phyloP scores from a whole-genome alignment of 2,797 vertebrate genomes.

The Enteromius paludinosus region DNA sequence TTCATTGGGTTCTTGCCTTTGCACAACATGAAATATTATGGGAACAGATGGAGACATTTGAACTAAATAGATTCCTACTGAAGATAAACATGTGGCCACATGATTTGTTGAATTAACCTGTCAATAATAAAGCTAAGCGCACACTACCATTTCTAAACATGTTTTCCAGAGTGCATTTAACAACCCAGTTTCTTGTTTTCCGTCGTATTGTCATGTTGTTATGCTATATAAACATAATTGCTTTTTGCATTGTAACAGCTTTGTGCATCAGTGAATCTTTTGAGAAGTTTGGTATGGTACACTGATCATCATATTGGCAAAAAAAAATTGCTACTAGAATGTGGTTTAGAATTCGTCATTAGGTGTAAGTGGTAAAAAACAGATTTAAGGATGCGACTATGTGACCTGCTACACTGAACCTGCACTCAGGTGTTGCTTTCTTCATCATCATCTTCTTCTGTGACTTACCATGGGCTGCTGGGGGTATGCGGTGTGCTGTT shows the following conservation, averaged over 20 bases:
- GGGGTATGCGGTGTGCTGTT: slow-evolving; percentile 75
- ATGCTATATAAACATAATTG: neutral
- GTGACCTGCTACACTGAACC: neutral
- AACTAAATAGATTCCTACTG: neutral
- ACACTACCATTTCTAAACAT: neutral
- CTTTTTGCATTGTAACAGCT: neutral
- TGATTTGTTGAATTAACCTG: neutral
- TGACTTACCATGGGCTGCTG: slow-evolving; percentile 88
- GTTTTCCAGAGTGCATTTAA: neutral
- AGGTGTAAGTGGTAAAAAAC: neutral
- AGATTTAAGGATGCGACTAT: slow-evolving; percentile 5
- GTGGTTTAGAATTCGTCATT: neutral
- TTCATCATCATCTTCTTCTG: slow-evolving; percentile 17
- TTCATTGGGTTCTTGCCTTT: neutral
- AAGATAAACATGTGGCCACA: neutral
- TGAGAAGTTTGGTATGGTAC: neutral
- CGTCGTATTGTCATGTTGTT: neutral
- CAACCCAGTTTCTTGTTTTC: neutral
- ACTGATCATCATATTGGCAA: neutral
- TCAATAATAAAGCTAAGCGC: neutral
- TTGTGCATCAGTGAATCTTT: neutral
- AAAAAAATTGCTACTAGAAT: neutral
- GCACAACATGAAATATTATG: neutral
- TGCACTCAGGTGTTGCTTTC: neutral
- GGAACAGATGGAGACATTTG: neutral